Conservation (phyloP, 2,797 vertebrate genomes). For the Falco peregrinus region DNA sequence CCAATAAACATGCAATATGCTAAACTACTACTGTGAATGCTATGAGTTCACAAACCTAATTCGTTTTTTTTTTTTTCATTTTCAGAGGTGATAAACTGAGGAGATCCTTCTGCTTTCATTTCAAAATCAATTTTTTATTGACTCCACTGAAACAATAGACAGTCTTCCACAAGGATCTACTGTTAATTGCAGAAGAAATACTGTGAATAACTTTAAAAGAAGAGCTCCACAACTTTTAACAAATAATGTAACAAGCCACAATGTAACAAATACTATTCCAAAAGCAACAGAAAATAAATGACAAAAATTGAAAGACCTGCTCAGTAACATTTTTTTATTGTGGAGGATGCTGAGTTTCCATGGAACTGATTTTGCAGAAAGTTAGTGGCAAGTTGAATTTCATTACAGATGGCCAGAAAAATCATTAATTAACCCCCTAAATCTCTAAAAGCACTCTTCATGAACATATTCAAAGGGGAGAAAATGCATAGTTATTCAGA, state of each 20-base stretch:
- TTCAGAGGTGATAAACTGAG: background rate
- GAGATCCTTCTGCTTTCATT: background rate
- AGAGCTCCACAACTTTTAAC: background rate
- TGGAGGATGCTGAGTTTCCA: background rate
- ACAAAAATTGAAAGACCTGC: background rate
- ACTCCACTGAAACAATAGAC: background rate
- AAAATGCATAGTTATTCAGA: background rate
- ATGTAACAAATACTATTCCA: background rate
- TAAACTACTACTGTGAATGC: background rate
- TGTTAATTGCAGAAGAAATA: background rate
- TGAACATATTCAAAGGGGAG: background rate
- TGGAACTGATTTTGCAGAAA: background rate
- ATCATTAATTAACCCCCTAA: background rate
- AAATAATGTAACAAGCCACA: background rate
- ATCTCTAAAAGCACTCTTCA: background rate
- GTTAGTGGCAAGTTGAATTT: background rate
- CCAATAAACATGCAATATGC: background rate
- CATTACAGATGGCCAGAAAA: background rate
- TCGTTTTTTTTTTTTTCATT: background rate
- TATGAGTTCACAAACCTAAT: background rate
- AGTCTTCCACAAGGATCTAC: background rate
- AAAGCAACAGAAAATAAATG: background rate
- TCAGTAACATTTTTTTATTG: background rate
- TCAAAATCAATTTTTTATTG: conserved; percentile 23
- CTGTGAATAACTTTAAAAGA: background rate